Evolutionary conservation across 2,113 vertebrate species (phyloP).

Genomic region (Paralichthys olivaceus): DNA sequence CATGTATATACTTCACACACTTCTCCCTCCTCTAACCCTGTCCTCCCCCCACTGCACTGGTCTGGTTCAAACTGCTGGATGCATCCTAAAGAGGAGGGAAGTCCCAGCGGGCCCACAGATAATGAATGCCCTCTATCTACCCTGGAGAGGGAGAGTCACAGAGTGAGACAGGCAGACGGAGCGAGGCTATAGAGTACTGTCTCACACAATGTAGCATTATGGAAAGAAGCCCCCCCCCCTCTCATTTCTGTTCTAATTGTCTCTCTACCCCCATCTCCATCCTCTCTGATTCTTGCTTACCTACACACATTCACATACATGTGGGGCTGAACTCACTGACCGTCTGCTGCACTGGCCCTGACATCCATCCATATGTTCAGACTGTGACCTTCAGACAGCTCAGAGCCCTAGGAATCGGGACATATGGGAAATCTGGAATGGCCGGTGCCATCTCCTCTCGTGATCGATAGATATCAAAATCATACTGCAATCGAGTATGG

Average conservation of each 20-base stretch:
- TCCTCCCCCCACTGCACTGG: constrained; percentile 49
- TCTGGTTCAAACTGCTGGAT: constrained; percentile 68
- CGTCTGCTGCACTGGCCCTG: constrained; percentile 38
- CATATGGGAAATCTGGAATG: not conserved
- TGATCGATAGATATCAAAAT: constrained; percentile 31
- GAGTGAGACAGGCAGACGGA: constrained; percentile 22
- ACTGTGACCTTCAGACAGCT: constrained; percentile 62
- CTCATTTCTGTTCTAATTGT: not conserved
- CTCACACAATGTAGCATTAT: constrained; percentile 43
- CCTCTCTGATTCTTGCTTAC: constrained; percentile 33
- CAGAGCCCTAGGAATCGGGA: not conserved
- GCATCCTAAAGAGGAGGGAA: constrained; percentile 70
- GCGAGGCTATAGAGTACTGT: constrained; percentile 49
- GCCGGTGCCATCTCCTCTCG: constrained; percentile 10
- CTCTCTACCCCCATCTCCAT: not conserved
- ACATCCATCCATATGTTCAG: constrained; percentile 52
- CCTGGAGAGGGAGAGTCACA: constrained; percentile 46
- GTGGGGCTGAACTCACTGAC: constrained; percentile 51
- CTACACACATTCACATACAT: constrained; percentile 30
- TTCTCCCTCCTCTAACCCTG: not conserved
- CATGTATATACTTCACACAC: constrained; percentile 1
- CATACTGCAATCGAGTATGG: not conserved
- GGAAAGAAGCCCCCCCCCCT: constrained; percentile 16
- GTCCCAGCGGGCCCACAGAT: constrained; percentile 68
- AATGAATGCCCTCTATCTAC: constrained; percentile 79